phyloP scores from a whole-genome alignment of 2,113 vertebrate species.

The Alethe castanea region DNA sequence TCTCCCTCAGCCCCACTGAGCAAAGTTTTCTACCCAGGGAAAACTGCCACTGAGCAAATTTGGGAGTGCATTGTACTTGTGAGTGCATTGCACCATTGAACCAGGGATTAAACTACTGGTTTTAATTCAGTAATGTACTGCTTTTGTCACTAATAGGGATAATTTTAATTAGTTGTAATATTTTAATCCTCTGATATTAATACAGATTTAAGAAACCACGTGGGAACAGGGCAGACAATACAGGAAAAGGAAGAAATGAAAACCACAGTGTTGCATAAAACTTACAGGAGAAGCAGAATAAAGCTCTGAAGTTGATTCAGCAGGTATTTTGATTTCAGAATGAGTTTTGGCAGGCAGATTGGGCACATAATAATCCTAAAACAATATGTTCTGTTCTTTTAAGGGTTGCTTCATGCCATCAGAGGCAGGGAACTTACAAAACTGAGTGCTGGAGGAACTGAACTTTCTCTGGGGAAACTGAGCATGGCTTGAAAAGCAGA shows the following conservation, averaged over 20 bases:
- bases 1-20: neutral
- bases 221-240: neutral
- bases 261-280: neutral
- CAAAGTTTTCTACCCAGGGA: neutral
- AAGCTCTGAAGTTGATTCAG: neutral
- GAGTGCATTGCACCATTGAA: neutral
- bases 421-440: neutral
- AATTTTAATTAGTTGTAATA: neutral
- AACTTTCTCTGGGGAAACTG: neutral
- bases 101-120: neutral
- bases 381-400: neutral
- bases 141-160: neutral
- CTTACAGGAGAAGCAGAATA: neutral
- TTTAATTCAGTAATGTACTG: neutral
- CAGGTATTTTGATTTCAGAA: neutral
- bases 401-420: neutral
- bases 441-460: neutral
- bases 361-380: neutral
- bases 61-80: rapidly evolving
- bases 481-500: neutral
- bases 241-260: neutral
- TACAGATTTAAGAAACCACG: neutral
- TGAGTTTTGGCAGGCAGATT: neutral
- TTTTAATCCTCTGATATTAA: neutral
- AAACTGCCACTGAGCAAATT: neutral